phyloP scores from a whole-genome alignment of 2,888 invertebrate species.

The Pristionchus maxplancki region DNA sequence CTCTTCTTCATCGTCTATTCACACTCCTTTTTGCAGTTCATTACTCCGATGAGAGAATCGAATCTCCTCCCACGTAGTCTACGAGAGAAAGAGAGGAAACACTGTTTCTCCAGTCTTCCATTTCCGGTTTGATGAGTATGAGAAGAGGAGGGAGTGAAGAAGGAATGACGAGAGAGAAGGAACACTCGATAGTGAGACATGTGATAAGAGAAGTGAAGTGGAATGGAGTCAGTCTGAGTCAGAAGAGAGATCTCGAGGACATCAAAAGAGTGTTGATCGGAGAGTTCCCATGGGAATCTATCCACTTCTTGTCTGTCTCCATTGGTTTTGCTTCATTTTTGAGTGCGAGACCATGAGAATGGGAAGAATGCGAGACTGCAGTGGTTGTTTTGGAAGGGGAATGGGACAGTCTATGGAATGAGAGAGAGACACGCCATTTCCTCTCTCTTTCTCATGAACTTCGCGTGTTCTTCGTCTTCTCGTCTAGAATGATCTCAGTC shows the following conservation, averaged over 20 bases:
- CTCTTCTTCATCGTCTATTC: neutral
- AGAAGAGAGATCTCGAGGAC: conserved; percentile 6
- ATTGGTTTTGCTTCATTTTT: neutral
- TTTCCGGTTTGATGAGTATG: conserved; percentile 18
- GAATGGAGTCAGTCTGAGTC: neutral
- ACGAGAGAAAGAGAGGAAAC: neutral
- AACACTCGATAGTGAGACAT: conserved; percentile 15
- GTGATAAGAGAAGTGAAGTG: neutral
- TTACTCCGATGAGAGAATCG: conserved; percentile 5
- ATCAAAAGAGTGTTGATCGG: neutral
- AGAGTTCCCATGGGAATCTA: neutral
- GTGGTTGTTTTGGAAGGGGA: conserved; percentile 22
- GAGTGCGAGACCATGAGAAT: neutral
- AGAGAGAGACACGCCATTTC: neutral
- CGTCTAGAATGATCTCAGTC: neutral
- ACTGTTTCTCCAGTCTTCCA: neutral
- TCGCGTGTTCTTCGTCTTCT: neutral
- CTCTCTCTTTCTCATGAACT: neutral
- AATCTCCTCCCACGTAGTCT: neutral
- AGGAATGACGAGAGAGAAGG: neutral
- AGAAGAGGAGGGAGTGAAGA: neutral
- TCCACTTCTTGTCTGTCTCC: neutral
- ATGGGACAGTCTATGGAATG: neutral
- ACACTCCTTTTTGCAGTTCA: neutral
- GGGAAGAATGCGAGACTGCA: neutral